Base-by-base conservation (phyloP, 2,888 invertebrate genomes). In the Rotaria sp. region DNA sequence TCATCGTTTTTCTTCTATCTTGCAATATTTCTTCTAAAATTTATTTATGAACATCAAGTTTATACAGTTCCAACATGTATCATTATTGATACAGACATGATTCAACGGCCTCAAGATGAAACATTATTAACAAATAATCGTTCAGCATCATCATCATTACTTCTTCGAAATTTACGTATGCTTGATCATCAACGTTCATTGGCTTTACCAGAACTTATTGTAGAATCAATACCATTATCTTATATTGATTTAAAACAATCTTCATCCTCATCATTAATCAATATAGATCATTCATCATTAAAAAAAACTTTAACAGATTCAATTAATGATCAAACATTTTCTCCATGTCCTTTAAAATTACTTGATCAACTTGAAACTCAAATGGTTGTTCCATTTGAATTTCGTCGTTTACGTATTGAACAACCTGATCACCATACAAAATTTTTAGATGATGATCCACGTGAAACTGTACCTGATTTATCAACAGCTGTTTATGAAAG, bases 381-480 rank as follows among this genome's bases (percentile, higher is more conserved):
- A 13, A 80, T 80, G 80, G 80, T 80, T 26, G 45, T 80, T n/a
- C 80, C 80, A 45, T 80, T 80, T n/a, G 80, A 80, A 80, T 80
- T 80, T 80, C 80, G 80, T 45, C 80, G 80, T 45, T 80, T 80
- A 80, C 41, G 80, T n/a, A 80, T 80, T 80, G 80, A 80, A n/a
- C 26, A 80, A 80, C 80, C 80, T 13, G 80, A 45, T 80, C 80
- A 45, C 15, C 26, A 45, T 45, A 45, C 80, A 45, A 80, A 80
- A 80, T 80, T 45, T 80, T 45, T 45, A 5, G 67, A 67, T 67
- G 67, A 67, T 67, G 45, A 80, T 80, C n/a, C 26, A 26, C 80
- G 26, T 15, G 80, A 80, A 80, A 80, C 41, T 2, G 41, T 45
- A n/a, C 80, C 80, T 13, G 80, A 80, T 45, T n/a, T 45, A 45